These are phyloP conservation scores for Leptinotarsa tumamoca DNA, from an alignment of 2,888 invertebrate genomes.

Conservation along the genomic window DNA sequence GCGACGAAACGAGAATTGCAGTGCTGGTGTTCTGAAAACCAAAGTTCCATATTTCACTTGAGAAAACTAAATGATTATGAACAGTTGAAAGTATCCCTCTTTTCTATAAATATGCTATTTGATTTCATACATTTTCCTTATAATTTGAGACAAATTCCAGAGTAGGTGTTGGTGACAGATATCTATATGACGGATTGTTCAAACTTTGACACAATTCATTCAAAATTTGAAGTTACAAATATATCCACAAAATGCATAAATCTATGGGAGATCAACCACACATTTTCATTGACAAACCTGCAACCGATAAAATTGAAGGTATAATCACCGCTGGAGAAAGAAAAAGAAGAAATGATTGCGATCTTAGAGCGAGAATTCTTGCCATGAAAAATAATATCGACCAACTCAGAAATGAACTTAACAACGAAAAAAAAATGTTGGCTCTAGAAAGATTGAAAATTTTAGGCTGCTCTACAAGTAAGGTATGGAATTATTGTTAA, in stretches of 20 bases:
- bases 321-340: not conserved
- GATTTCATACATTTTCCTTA: too few species aligned
- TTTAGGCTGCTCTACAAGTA: not conserved
- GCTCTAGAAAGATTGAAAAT: constrained; percentile 3
- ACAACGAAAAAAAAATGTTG: not conserved
- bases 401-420: not conserved
- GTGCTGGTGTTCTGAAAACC: too few species aligned
- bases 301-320: not conserved
- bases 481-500: not conserved
- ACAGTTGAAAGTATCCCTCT: too few species aligned
- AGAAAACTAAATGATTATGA: too few species aligned
- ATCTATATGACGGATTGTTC: constrained; percentile 1
- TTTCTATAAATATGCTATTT: too few species aligned
- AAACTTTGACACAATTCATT: not conserved
- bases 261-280: constrained; percentile 11
- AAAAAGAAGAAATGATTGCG: not conserved
- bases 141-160: not conserved
- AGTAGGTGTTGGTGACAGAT: constrained; percentile 11
- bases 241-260: not conserved
- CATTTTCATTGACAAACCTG: not conserved
- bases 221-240: not conserved
- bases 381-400: constrained; percentile 7
- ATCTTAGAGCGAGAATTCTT: not conserved
- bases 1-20: too few species aligned
- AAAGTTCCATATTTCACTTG: too few species aligned